phyloP scores from a whole-genome alignment of 2,888 invertebrate species.

The Chymomyza fuscimana region DNA sequence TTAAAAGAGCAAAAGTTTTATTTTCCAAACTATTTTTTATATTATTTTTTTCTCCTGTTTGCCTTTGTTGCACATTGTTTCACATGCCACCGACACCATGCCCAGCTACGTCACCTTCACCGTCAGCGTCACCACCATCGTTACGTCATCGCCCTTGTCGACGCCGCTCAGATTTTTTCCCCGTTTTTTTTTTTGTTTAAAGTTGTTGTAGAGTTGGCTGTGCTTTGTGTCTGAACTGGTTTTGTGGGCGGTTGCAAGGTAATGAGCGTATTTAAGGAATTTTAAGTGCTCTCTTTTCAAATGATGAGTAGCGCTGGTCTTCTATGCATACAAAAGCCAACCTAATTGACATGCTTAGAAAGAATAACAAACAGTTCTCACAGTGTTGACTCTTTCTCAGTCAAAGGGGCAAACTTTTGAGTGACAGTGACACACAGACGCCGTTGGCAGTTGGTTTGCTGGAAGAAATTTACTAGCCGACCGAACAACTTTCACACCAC shows the following conservation, averaged over 20 bases:
- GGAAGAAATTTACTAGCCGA: slow-evolving; percentile 31
- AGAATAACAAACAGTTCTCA: slow-evolving; percentile 53
- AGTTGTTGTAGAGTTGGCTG: slow-evolving; percentile 49
- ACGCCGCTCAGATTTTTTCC: slow-evolving; percentile 28
- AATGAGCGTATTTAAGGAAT: slow-evolving; percentile 29
- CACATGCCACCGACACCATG: background rate
- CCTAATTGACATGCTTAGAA: slow-evolving; percentile 65
- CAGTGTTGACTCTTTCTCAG: background rate
- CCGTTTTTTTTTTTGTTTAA: slow-evolving; percentile 37
- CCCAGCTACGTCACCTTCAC: background rate
- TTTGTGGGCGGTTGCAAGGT: slow-evolving; percentile 1
- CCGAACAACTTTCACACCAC: background rate
- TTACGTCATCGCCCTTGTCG: background rate
- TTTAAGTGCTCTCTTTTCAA: slow-evolving; percentile 58
- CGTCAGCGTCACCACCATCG: background rate
- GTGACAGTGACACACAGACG: slow-evolving; percentile 32
- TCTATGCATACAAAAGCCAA: slow-evolving; percentile 38
- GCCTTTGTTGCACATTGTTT: slow-evolving; percentile 54
- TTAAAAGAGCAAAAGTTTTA: slow-evolving; percentile 65
- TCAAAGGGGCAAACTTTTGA: slow-evolving; percentile 1
- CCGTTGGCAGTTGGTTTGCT: slow-evolving; percentile 50
- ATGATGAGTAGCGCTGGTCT: slow-evolving; percentile 50
- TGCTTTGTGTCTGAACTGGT: slow-evolving; percentile 11
- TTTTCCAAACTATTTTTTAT: slow-evolving; percentile 27
- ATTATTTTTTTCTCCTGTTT: slow-evolving; percentile 32